A percentile compares a stretch with the other conserved stretches of the same genome.
Evolutionary conservation across 2,797 vertebrate genomes (phyloP).

Genomic region (Hipposideros larvatus): DNA sequence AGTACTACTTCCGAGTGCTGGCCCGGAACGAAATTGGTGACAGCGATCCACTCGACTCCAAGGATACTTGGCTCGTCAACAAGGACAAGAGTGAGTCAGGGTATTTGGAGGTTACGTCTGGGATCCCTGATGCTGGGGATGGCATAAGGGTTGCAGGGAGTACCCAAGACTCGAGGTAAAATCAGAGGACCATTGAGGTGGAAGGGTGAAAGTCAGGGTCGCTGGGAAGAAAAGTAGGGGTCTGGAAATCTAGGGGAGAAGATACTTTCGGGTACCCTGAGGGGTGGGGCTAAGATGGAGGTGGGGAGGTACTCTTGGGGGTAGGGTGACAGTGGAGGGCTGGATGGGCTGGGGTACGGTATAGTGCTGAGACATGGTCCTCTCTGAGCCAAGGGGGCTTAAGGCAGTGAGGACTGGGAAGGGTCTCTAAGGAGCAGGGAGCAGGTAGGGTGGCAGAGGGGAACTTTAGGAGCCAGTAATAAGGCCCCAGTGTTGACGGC

Average conservation of each 20-base stretch:
- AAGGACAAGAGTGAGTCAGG: constrained; percentile 81
- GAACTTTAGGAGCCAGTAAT: neutral
- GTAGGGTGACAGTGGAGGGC: neutral
- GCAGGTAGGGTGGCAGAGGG: accelerated
- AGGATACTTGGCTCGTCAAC: constrained; percentile 85
- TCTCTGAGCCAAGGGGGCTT: neutral
- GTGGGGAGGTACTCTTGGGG: neutral
- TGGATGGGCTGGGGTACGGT: no score
- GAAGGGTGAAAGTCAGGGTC: neutral
- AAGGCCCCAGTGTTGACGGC: neutral
- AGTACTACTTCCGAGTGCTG: constrained; percentile 88
- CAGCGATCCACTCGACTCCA: constrained; percentile 87
- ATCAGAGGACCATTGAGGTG: neutral
- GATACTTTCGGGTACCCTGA: neutral
- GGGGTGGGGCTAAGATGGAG: neutral
- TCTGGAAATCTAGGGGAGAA: neutral
- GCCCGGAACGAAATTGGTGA: constrained; percentile 86
- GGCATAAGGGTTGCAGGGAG: neutral
- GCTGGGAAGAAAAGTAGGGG: neutral
- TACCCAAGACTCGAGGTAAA: neutral
- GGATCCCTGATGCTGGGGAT: neutral
- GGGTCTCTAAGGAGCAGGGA: neutral
- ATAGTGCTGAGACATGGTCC: neutral
- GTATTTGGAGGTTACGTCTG: neutral
- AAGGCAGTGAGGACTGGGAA: neutral